Base-by-base conservation (phyloP, 2,797 vertebrate genomes). In the Eidolon dupreanum region DNA sequence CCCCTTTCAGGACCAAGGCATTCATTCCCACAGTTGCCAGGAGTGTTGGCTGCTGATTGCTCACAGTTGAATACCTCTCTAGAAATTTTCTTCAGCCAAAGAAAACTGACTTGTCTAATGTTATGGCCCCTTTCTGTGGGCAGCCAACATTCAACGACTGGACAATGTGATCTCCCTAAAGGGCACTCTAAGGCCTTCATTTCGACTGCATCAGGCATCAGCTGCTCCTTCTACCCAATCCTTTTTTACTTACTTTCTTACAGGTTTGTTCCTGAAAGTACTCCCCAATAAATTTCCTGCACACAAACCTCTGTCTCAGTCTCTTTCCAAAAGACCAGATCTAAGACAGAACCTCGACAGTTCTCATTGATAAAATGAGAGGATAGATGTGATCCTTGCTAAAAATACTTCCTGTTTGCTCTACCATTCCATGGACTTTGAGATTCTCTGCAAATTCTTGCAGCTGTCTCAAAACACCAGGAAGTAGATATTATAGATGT, bases 381-480 rank as follows among this genome's bases (percentile, higher is more conserved):
- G 22, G 17, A 33, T 79, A 16, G 63, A 59, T 66, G 55, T 28
- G 38, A 66, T 77, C 33, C 57, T 97, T 83, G 26, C 68, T 91
- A 43, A 89, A 93, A 90, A 65, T 36, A 61, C 38, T 91, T 97
- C 46, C n/a, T 89, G 26, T 83, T 63, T 87, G 33, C n/a, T 71
- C 63, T 57, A 43, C 41, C n/a, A 92, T n/a, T 53, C 15, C 24
- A 31, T 79, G 41, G 78, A 88, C 86, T 91, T 91, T 41, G 81
- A 59, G 55, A 96, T 93, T 63, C 77, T 92, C 70, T 78, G 79
- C 77, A 73, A 92, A 89, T 94, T 88, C 92, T 90, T 90, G 31
- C 81, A 97, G 92, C 90, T 95, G 88, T 93, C 93, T 88, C 51
- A 92, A 95, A 95, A 85, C 90, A 88, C 88, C 90, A 86, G 92